Conservation (phyloP, 2,113 vertebrate genomes). For the Cyphomyrus discorhynchus region DNA sequence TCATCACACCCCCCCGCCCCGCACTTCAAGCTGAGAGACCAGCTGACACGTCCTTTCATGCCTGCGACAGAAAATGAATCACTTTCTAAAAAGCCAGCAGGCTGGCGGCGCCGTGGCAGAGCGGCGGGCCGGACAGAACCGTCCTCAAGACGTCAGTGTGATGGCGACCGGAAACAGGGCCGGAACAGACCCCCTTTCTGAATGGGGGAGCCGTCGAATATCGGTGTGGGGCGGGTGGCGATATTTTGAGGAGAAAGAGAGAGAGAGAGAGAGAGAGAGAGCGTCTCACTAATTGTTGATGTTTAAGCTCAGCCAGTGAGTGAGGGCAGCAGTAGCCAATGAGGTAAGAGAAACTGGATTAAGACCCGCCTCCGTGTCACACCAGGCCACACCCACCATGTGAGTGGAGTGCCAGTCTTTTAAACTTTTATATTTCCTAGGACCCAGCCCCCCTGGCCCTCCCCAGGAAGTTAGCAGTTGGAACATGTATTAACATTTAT, state of each 20-base stretch:
- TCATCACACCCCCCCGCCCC: neutral
- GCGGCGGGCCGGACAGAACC: neutral
- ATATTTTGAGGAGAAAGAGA: neutral
- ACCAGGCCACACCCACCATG: neutral
- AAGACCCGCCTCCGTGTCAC: neutral
- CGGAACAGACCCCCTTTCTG: neutral
- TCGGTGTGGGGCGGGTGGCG: neutral
- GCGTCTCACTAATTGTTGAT: neutral
- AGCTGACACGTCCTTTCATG: slow-evolving; percentile 7
- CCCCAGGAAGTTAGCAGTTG: neutral
- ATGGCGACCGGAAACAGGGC: neutral
- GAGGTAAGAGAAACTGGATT: neutral
- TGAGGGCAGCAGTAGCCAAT: neutral
- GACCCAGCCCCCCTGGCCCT: neutral
- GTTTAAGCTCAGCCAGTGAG: neutral
- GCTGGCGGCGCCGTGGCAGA: no score
- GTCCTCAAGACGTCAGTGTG: neutral
- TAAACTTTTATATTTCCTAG: neutral
- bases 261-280: neutral
- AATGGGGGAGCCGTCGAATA: neutral
- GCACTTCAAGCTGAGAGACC: slow-evolving; percentile 9
- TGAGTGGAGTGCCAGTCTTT: neutral
- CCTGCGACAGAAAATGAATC: neutral
- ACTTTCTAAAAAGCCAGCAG: neutral
- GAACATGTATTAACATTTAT: neutral